Conservation (phyloP, 2,797 vertebrate genomes). For the Sparus aurata region DNA sequence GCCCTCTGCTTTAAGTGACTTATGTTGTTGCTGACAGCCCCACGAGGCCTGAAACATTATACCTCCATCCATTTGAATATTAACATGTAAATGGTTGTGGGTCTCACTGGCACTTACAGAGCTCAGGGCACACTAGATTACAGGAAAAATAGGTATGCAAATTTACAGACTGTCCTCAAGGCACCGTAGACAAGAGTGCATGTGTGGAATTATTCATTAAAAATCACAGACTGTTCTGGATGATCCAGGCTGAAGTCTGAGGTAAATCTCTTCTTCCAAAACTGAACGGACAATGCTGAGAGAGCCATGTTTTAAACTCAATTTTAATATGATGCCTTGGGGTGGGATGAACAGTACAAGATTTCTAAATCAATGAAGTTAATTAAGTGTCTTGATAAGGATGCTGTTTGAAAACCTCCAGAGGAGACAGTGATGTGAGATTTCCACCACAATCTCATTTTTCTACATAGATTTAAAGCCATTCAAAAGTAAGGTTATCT, state of each 20-base stretch:
- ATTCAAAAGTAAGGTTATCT: background rate
- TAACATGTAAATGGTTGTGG: constrained; percentile 43
- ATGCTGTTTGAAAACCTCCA: constrained; percentile 15
- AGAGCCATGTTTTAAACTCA: constrained; percentile 6
- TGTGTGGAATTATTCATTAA: constrained; percentile 72
- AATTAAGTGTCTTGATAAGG: constrained; percentile 43
- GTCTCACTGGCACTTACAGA: constrained; percentile 38
- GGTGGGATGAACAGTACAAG: constrained; percentile 12
- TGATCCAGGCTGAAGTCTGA: constrained; percentile 25
- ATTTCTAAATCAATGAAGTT: constrained; percentile 41
- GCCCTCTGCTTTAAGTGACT: constrained; percentile 23
- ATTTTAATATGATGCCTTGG: constrained; percentile 23
- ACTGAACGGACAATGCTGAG: constrained; percentile 22
- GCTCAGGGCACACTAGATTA: constrained; percentile 51
- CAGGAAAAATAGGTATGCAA: constrained; percentile 55
- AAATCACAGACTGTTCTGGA: constrained; percentile 34
- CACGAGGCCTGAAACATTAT: constrained; percentile 11
- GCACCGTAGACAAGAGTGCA: constrained; percentile 7
- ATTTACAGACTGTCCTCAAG: constrained; percentile 19
- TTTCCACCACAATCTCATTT: background rate
- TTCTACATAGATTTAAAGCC: background rate
- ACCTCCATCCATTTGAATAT: constrained; percentile 39
- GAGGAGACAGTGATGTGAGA: background rate
- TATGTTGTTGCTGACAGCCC: constrained; percentile 17
- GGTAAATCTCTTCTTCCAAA: constrained; percentile 15